Base-by-base conservation (phyloP, 2,888 invertebrate genomes). In the Syritta pipiens region DNA sequence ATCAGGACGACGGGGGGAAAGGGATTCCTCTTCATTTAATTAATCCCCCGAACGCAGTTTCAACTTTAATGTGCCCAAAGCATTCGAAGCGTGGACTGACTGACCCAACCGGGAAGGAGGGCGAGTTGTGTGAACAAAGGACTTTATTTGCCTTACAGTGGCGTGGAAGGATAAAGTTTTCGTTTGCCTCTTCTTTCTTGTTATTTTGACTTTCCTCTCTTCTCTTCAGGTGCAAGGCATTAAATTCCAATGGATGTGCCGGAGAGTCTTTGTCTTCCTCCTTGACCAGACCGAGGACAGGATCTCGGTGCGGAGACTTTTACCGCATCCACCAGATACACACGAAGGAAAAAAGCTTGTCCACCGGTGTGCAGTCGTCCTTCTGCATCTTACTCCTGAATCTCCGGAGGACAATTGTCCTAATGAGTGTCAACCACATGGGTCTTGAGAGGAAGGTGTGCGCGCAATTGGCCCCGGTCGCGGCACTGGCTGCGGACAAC, bases 351-450 rank as follows among this genome's bases (percentile, higher is more conserved):
- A 6, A 14, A 48, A 48, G 62, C 22, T 37, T 74, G 48, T 55
- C 60, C 55, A 62, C 51, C 51, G 62, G 30, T 14, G 51, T 1
- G 9, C 28, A 30, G 37, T 24, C 26, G 7, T 4, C 12, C 2
- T 26, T 28, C n/a, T 14, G 7, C 14, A 6, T 10, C 30, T 7
- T 3, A n/a, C 7, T 6, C 26, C 17, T 37, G n/a, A 28, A n/a
- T 1, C 57, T n/a, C 57, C 14, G 7, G 40, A 53, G 76, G 44
- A 72, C 60, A 67, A 71, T 77, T 71, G 60, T 48, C 60, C 60
- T 77, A 77, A 77, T 77, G 77, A 77, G 77, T 77, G 71, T 77
- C 71, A 59, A 53, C 71, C 46, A 59, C 67, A 75, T 48, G 48
- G 55, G 26, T 26, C 32, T 35, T 6, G 19, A 10, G 24, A 9